These are phyloP conservation scores for Gouania willdenowi DNA, from an alignment of 2,797 vertebrate genomes.

Conservation along the genomic window DNA sequence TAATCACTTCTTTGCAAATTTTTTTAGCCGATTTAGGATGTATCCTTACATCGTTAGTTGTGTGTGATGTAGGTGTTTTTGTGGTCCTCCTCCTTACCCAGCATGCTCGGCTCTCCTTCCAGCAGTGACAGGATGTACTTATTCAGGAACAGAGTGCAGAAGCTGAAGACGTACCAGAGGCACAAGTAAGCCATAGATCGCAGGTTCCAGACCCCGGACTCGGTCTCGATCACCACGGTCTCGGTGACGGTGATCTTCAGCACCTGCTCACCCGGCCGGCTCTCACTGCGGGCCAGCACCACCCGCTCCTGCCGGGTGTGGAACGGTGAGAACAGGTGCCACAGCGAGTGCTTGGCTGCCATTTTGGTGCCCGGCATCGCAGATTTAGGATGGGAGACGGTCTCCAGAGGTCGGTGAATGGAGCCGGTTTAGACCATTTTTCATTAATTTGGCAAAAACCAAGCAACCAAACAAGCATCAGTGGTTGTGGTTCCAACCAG, in stretches of 20 bases:
- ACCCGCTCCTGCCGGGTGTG: conserved; percentile 76
- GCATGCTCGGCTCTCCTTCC: conserved; percentile 92
- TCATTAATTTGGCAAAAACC: too few species aligned
- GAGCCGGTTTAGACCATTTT: neutral
- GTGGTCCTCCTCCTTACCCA: conserved; percentile 76
- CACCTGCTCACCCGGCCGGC: conserved; percentile 80
- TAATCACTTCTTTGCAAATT: too few species aligned
- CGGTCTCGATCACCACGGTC: conserved; percentile 89
- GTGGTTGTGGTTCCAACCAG: too few species aligned
- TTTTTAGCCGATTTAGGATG: too few species aligned
- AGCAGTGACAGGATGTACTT: conserved; percentile 94
- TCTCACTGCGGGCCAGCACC: conserved; percentile 79
- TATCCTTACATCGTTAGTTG: too few species aligned
- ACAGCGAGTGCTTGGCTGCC: conserved; percentile 41
- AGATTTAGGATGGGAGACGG: conserved; percentile 6
- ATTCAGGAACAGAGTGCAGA: conserved; percentile 97
- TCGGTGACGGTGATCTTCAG: conserved; percentile 92
- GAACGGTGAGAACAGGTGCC: conserved; percentile 70
- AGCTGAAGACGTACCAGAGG: conserved; percentile 97
- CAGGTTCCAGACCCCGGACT: conserved; percentile 85
- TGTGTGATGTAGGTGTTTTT: too few species aligned
- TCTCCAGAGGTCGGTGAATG: too few species aligned
- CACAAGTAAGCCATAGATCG: conserved; percentile 83
- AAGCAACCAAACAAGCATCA: too few species aligned
- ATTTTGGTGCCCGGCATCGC: conserved; percentile 60